Evolutionary conservation across 2,113 vertebrate genomes (phyloP).

Genomic region (Rhinolophus sinicus): DNA sequence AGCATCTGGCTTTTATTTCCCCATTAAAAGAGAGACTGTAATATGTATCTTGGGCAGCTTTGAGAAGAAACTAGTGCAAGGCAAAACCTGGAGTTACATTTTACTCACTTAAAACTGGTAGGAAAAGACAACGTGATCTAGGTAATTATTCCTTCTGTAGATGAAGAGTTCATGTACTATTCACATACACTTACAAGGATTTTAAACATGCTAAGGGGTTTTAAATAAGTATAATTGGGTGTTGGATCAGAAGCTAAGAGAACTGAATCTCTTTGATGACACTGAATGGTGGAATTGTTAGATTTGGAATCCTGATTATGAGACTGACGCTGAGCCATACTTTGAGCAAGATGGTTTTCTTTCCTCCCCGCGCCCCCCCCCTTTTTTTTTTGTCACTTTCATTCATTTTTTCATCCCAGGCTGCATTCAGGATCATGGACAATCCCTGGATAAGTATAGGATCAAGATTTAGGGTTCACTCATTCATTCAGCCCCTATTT

Average conservation of each 20-base stretch:
- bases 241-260: background rate
- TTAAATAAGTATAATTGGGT: background rate
- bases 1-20: background rate
- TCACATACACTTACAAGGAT: background rate
- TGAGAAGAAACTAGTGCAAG: constrained; percentile 7
- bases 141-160: background rate
- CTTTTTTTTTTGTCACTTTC: background rate
- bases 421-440: background rate
- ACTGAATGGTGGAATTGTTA: background rate
- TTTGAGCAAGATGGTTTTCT: background rate
- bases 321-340: background rate
- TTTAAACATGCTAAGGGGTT: background rate
- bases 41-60: background rate
- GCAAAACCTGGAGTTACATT: background rate
- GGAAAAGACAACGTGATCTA: background rate
- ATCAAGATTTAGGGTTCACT: background rate
- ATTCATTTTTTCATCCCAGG: background rate
- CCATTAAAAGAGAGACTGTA: background rate
- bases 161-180: background rate
- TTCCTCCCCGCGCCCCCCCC: background rate
- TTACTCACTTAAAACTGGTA: background rate
- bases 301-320: background rate
- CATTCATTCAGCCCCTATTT: background rate
- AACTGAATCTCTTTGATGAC: background rate
- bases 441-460: background rate